Conservation (phyloP, 2,113 vertebrate genomes). For the Herpailurus yagouaroundi region DNA sequence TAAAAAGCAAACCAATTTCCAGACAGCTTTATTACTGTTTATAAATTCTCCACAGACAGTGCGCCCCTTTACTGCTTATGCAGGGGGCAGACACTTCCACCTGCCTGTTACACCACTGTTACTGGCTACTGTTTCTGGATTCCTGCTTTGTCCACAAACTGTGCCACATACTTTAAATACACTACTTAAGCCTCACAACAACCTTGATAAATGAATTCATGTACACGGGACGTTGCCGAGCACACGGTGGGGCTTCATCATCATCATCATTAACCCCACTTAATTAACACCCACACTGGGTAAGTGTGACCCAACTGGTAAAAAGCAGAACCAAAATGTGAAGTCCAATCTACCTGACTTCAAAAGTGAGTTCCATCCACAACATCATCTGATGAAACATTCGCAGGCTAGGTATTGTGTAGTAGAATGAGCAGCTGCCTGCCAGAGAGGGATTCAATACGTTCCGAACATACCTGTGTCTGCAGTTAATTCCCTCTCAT, state of each 20-base stretch:
- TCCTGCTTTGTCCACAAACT: neutral
- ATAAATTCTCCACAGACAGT: neutral
- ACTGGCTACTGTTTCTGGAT: neutral
- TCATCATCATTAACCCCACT: neutral
- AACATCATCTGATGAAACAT: neutral
- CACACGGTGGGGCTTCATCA: neutral
- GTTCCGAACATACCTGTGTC: neutral
- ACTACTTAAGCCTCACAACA: neutral
- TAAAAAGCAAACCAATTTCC: constrained; percentile 31
- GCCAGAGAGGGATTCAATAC: neutral
- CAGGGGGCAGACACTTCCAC: neutral
- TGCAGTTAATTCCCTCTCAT: neutral
- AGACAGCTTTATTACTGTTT: neutral
- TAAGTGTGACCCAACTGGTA: neutral
- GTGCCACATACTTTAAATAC: neutral
- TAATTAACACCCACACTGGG: neutral
- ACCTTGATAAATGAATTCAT: neutral
- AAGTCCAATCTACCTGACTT: neutral
- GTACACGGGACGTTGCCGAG: neutral
- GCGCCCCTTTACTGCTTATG: neutral
- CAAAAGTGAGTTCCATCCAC: neutral
- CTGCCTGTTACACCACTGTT: too few relatives aligned
- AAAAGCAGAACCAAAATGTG: neutral
- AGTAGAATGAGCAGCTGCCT: neutral
- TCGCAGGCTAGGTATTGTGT: neutral